These are phyloP conservation scores for Phoebastria nigripes DNA, from an alignment of 2,797 vertebrate species.

Conservation along the genomic window DNA sequence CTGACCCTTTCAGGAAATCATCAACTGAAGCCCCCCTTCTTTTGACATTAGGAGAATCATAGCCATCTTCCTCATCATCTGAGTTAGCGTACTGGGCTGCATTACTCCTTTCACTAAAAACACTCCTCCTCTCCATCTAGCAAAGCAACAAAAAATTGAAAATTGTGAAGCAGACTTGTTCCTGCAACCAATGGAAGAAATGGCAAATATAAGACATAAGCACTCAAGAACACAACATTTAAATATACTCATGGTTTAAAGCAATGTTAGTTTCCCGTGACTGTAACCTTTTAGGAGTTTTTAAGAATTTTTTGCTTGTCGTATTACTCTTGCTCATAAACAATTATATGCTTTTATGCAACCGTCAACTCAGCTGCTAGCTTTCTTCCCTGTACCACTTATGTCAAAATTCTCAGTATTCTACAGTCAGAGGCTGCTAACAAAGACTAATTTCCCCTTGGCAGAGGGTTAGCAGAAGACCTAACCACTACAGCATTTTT, in stretches of 20 bases:
- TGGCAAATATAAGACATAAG: not conserved
- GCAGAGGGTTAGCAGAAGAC: not conserved
- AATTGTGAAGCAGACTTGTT: not conserved
- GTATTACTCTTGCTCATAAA: not conserved
- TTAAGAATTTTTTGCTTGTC: not conserved
- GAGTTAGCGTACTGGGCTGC: conserved; percentile 83
- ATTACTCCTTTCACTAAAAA: conserved; percentile 85
- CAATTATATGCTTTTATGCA: not conserved
- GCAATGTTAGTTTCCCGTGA: not conserved
- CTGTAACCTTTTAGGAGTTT: not conserved
- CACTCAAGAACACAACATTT: not conserved
- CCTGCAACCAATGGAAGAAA: not conserved
- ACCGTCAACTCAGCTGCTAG: not conserved
- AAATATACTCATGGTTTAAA: not conserved
- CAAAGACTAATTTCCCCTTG: not conserved
- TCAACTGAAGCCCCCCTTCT: conserved; percentile 91
- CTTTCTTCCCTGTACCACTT: not conserved
- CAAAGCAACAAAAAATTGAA: not conserved
- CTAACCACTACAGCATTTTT: not conserved
- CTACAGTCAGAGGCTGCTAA: not conserved
- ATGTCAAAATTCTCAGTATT: not conserved
- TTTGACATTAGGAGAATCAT: conserved; percentile 82
- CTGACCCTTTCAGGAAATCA: conserved; percentile 93
- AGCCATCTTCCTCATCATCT: conserved; percentile 92
- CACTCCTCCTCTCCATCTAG: conserved; percentile 89